Conservation (phyloP, 2,797 vertebrate genomes). For the Chaetophractus vellerosus region DNA sequence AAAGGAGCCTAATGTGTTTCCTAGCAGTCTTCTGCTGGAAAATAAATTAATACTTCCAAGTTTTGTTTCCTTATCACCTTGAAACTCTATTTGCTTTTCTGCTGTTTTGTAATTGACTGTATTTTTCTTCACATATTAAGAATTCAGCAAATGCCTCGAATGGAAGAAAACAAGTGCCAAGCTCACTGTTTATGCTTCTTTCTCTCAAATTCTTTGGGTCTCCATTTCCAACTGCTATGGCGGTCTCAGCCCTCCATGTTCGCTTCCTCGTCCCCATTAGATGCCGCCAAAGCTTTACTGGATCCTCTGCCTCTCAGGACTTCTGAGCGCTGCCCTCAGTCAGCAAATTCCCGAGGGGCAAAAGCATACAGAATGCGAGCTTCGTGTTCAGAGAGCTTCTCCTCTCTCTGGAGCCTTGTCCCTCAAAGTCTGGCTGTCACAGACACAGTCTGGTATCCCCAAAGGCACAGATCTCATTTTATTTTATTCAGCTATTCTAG, state of each 20-base stretch:
- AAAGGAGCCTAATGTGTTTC: background rate
- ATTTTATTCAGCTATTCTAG: background rate
- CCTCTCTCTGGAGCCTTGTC: background rate
- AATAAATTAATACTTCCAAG: background rate
- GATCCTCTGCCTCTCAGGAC: background rate
- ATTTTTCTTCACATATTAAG: background rate
- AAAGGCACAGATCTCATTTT: background rate
- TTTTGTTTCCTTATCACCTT: background rate
- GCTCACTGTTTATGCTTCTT: background rate
- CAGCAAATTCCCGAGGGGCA: background rate
- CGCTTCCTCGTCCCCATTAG: background rate
- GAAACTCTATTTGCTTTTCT: background rate
- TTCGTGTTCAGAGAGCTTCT: background rate
- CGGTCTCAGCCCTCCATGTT: background rate
- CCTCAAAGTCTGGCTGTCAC: background rate
- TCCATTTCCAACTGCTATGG: background rate
- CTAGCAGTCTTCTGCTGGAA: background rate
- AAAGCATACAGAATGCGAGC: fast-evolving
- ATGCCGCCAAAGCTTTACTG: background rate
- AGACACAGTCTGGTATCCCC: background rate
- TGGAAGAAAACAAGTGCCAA: background rate
- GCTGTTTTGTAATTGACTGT: background rate
- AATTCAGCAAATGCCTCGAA: background rate
- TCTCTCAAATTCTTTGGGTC: background rate
- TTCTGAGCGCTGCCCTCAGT: background rate